phyloP scores from a whole-genome alignment of 2,888 invertebrate genomes.

The Chymomyza fuscimana region DNA sequence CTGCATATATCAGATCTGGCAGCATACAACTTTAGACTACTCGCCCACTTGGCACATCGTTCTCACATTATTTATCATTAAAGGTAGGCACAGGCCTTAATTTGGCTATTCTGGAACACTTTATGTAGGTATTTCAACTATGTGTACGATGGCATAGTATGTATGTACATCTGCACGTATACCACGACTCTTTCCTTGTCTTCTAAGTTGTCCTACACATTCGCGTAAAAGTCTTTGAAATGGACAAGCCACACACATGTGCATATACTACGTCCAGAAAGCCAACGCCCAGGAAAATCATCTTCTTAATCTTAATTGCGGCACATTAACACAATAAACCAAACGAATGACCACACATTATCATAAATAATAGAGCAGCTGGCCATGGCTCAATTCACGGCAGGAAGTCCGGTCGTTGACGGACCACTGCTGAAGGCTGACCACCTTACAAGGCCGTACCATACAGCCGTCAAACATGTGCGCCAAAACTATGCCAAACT shows the following conservation, averaged over 20 bases:
- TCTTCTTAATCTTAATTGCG: slow-evolving; percentile 79
- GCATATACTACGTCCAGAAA: background rate
- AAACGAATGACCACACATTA: slow-evolving; percentile 78
- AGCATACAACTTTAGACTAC: background rate
- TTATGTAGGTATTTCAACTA: background rate
- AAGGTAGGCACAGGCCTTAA: too few species aligned
- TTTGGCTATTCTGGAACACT: background rate
- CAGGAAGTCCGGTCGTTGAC: slow-evolving; percentile 55
- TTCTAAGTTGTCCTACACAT: background rate
- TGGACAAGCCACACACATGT: background rate
- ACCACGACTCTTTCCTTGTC: background rate
- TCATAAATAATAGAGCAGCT: slow-evolving; percentile 78
- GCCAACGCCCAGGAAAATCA: slow-evolving; percentile 60
- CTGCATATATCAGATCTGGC: background rate
- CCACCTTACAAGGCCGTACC: background rate
- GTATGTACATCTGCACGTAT: background rate
- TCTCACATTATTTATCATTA: background rate
- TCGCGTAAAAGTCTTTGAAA: background rate
- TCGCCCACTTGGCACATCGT: background rate
- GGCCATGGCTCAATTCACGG: slow-evolving; percentile 58
- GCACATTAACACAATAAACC: slow-evolving; percentile 79
- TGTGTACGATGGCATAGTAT: background rate
- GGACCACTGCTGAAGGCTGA: background rate
- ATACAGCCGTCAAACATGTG: slow-evolving; percentile 13
- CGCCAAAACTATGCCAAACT: slow-evolving; percentile 9